These are phyloP conservation scores for Pangasius sanitwongsei DNA, from an alignment of 2,797 vertebrate genomes.

Conservation along the genomic window DNA sequence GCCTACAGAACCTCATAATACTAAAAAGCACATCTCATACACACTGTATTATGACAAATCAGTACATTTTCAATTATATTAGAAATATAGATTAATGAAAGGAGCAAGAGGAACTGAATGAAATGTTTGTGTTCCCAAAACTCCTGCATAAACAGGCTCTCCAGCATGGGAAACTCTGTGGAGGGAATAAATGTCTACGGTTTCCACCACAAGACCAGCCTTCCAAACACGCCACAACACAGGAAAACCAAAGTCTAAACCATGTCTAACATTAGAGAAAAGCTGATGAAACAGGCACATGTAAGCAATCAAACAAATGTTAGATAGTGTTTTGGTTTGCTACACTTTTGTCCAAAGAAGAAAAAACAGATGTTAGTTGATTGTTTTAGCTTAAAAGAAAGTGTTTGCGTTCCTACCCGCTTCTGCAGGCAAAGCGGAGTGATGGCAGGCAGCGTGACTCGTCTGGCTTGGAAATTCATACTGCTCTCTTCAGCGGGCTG, in stretches of 20 bases:
- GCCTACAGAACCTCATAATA: neutral
- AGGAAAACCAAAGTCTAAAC: slow-evolving; percentile 37
- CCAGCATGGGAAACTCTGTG: neutral
- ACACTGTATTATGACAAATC: neutral
- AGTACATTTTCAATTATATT: neutral
- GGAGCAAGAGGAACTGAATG: neutral
- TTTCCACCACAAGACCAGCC: slow-evolving; percentile 14
- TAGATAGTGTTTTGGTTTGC: slow-evolving; percentile 14
- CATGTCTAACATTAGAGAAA: slow-evolving; percentile 17
- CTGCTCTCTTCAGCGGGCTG: slow-evolving; percentile 55
- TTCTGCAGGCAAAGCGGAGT: slow-evolving; percentile 88
- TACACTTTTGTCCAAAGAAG: slow-evolving; percentile 1
- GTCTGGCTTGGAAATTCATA: slow-evolving; percentile 90
- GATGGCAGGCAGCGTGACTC: slow-evolving; percentile 88
- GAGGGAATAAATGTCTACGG: slow-evolving; percentile 13
- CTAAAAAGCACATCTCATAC: neutral
- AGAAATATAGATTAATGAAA: neutral
- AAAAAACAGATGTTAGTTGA: neutral
- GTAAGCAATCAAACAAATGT: slow-evolving; percentile 22
- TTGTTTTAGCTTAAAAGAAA: slow-evolving; percentile 14
- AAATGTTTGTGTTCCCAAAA: slow-evolving; percentile 5
- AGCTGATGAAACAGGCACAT: slow-evolving; percentile 18
- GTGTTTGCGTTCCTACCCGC: slow-evolving; percentile 71
- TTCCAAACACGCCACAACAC: slow-evolving; percentile 31
- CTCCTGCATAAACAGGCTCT: slow-evolving; percentile 2